Conservation (phyloP, 1,140 invertebrate genomes). For the Drosophila obscura region DNA sequence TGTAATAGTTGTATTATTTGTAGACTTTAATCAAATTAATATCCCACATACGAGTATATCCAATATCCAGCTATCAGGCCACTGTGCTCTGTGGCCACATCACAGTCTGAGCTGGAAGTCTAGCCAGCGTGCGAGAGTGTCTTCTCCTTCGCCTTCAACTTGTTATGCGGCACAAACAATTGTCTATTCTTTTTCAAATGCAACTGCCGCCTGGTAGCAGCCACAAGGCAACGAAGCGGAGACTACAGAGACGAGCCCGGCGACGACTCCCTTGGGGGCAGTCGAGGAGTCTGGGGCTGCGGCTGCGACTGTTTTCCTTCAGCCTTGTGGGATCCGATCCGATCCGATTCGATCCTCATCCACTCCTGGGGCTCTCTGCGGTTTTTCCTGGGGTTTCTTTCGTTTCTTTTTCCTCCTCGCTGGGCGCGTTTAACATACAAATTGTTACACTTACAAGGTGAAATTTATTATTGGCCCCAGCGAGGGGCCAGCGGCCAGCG, state of each 20-base stretch:
- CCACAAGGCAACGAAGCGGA: conserved; percentile 13
- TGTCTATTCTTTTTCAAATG: conserved; percentile 78
- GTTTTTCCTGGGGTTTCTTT: conserved; percentile 6
- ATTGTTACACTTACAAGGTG: conserved; percentile 83
- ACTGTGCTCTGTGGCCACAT: conserved; percentile 40
- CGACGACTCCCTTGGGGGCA: conserved; percentile 58
- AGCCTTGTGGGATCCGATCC: conserved; percentile 50
- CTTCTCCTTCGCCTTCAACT: conserved; percentile 66
- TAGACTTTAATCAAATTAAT: no score
- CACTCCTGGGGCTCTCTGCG: conserved; percentile 20
- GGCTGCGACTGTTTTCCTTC: conserved; percentile 21
- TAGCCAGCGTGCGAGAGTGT: conserved; percentile 41
- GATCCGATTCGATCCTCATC: conserved; percentile 39
- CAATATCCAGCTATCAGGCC: not conserved
- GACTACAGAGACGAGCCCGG: conserved; percentile 24
- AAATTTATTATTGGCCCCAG: conserved; percentile 78
- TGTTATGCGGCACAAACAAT: conserved; percentile 78
- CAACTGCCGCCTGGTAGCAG: conserved; percentile 61
- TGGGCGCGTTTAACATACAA: conserved; percentile 81
- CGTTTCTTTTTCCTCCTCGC: conserved; percentile 32
- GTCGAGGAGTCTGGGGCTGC: conserved; percentile 42
- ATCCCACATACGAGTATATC: not conserved
- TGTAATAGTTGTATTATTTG: no score
- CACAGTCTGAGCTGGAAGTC: conserved; percentile 20
- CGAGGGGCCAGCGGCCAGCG: conserved; percentile 22